Evolutionary conservation across 2,888 invertebrate genomes (phyloP).

Genomic region (Hypomecis atomaria): DNA sequence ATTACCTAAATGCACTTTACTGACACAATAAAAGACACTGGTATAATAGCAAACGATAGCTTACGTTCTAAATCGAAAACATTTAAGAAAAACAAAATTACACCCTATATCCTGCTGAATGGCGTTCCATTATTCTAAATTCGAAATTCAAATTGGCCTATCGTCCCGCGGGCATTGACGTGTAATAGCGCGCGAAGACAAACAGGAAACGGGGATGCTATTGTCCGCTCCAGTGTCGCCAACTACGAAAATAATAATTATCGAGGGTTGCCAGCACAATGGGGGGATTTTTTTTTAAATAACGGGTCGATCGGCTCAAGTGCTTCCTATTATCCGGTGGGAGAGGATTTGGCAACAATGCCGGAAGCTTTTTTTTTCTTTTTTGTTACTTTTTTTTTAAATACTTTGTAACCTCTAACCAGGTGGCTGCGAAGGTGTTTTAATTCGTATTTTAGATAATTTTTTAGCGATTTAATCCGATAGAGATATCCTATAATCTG

Average conservation of each 20-base stretch:
- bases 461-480: conserved; percentile 67
- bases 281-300: conserved; percentile 68
- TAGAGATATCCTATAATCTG: conserved; percentile 59
- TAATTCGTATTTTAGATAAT: conserved; percentile 71
- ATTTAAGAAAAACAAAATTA: conserved; percentile 69
- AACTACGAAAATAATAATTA: conserved; percentile 85
- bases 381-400: conserved; percentile 56
- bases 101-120: conserved; percentile 66
- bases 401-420: conserved; percentile 59
- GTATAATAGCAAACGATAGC: conserved; percentile 42
- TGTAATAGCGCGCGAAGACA: conserved; percentile 84
- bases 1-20: conserved; percentile 15
- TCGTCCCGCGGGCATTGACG: conserved; percentile 77
- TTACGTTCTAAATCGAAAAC: conserved; percentile 46
- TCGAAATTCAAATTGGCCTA: conserved; percentile 83
- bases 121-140: conserved; percentile 73
- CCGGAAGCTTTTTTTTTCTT: conserved; percentile 61
- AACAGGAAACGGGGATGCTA: conserved; percentile 80
- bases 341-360: conserved; percentile 79
- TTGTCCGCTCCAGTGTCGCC: conserved; percentile 81
- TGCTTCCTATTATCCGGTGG: conserved; percentile 77
- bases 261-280: conserved; percentile 78
- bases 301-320: conserved; percentile 82
- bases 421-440: conserved; percentile 73
- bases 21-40: conserved; percentile 30